phyloP scores from a whole-genome alignment of 2,888 invertebrate species.

The Cristatella mucedo region DNA sequence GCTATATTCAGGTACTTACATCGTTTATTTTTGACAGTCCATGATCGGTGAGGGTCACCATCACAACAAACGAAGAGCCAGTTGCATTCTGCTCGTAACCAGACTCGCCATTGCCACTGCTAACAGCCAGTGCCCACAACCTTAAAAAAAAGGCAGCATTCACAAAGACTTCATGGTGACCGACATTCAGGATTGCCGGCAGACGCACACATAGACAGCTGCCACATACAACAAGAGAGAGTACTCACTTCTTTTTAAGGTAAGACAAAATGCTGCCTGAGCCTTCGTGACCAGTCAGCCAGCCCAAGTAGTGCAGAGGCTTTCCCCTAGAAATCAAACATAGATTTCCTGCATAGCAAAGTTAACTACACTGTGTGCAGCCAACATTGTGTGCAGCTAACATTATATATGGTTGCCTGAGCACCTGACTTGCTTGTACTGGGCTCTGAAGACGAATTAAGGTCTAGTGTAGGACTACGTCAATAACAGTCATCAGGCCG shows the following conservation, averaged over 20 bases:
- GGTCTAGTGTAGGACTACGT: too few relatives aligned
- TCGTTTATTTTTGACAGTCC: slow-evolving; percentile 56
- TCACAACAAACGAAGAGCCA: slow-evolving; percentile 57
- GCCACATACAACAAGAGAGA: not conserved
- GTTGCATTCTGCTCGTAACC: slow-evolving; percentile 64
- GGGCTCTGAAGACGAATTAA: too few relatives aligned
- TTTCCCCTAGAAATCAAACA: slow-evolving; percentile 43
- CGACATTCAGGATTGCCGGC: too few relatives aligned
- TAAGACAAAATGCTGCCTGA: slow-evolving; percentile 34
- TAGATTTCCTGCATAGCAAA: not conserved
- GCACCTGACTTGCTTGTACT: too few relatives aligned
- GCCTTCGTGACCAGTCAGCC: slow-evolving; percentile 71
- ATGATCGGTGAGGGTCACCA: slow-evolving; percentile 58
- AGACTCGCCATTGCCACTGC: slow-evolving; percentile 38
- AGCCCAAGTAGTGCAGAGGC: slow-evolving; percentile 59
- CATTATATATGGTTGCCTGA: too few relatives aligned
- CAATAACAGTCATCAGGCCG: too few relatives aligned
- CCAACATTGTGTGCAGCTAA: too few relatives aligned
- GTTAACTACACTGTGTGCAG: too few relatives aligned
- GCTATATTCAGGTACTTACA: slow-evolving; percentile 39
- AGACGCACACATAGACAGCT: not conserved
- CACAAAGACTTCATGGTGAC: too few relatives aligned
- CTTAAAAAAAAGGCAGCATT: slow-evolving; percentile 17
- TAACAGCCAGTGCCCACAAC: slow-evolving; percentile 24
- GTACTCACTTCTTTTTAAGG: slow-evolving; percentile 24